Evolutionary conservation across 1,140 invertebrate genomes (phyloP).

Genomic region (Drosophila pseudoananassae): DNA sequence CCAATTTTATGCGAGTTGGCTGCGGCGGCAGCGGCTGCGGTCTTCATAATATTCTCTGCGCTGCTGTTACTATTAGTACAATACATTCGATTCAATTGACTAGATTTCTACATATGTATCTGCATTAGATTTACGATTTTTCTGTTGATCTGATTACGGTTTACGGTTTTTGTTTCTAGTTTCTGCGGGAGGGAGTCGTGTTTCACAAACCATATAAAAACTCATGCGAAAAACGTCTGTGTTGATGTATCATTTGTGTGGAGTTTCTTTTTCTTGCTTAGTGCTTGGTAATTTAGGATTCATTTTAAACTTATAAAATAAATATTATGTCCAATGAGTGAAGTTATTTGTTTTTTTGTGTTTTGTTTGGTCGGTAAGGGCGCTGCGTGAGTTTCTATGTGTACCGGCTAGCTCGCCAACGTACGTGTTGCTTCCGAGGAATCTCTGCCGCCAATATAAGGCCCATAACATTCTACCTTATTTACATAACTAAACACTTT

Average conservation of each 20-base stretch:
- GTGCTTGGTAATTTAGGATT: conserved; percentile 29
- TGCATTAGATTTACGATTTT: conserved; percentile 61
- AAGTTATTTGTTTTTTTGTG: conserved; percentile 31
- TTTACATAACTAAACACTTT: conserved; percentile 95
- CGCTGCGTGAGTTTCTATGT: conserved; percentile 39
- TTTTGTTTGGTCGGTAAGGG: conserved; percentile 54
- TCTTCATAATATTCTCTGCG: conserved; percentile 33
- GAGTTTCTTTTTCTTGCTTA: conserved; percentile 1
- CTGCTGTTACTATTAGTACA: conserved; percentile 67
- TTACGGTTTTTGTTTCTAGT: conserved; percentile 28
- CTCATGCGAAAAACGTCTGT: background rate
- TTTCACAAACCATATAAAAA: conserved; percentile 4
- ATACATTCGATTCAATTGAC: conserved; percentile 82
- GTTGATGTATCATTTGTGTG: background rate
- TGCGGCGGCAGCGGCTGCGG: background rate
- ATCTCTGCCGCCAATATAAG: conserved; percentile 43
- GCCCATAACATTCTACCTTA: conserved; percentile 54
- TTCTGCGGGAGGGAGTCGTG: conserved; percentile 67
- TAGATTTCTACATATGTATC: conserved; percentile 78
- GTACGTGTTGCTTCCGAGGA: conserved; percentile 51
- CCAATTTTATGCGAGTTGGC: conserved; percentile 52
- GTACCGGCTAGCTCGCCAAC: conserved; percentile 14
- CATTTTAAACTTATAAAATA: conserved; percentile 57
- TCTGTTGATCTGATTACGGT: conserved; percentile 38
- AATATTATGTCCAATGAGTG: conserved; percentile 63